phyloP scores from a whole-genome alignment of 2,113 vertebrate genomes.

The human (Homo sapiens) region DNA sequence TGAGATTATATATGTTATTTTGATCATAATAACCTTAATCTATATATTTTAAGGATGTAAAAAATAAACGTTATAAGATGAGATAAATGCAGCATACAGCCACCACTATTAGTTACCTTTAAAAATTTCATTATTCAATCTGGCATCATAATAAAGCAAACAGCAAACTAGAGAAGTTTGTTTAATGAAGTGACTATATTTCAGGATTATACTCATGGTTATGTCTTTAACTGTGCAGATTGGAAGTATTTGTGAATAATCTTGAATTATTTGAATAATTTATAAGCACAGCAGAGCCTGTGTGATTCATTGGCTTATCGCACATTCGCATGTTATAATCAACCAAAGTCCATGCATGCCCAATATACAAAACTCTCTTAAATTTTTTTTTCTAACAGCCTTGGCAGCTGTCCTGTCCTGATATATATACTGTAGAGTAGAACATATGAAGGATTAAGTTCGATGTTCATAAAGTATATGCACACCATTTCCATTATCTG shows the following conservation, averaged over 20 bases:
- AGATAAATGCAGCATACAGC: conserved; percentile 41
- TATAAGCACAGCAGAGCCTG: conserved; percentile 67
- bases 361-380: conserved; percentile 17
- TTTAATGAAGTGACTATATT: conserved; percentile 75
- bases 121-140: conserved; percentile 70
- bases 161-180: conserved; percentile 60
- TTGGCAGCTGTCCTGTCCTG: background rate
- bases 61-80: conserved; percentile 56
- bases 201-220: conserved; percentile 75
- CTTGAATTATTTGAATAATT: conserved; percentile 27
- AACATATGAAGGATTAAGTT: background rate
- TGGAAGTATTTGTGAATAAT: conserved; percentile 67
- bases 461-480: conserved; percentile 1
- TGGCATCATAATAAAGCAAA: conserved; percentile 75
- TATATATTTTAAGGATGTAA: conserved; percentile 58
- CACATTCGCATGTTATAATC: conserved; percentile 60
- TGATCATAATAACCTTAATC: conserved; percentile 6
- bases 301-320: conserved; percentile 62
- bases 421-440: background rate
- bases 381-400: background rate
- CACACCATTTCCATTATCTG: background rate
- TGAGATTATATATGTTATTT: conserved; percentile 28
- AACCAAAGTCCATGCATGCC: background rate
- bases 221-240: conserved; percentile 70
- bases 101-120: conserved; percentile 63